Evolutionary conservation across 2,113 vertebrate species (phyloP).

Genomic region (Pachyramphus minor): DNA sequence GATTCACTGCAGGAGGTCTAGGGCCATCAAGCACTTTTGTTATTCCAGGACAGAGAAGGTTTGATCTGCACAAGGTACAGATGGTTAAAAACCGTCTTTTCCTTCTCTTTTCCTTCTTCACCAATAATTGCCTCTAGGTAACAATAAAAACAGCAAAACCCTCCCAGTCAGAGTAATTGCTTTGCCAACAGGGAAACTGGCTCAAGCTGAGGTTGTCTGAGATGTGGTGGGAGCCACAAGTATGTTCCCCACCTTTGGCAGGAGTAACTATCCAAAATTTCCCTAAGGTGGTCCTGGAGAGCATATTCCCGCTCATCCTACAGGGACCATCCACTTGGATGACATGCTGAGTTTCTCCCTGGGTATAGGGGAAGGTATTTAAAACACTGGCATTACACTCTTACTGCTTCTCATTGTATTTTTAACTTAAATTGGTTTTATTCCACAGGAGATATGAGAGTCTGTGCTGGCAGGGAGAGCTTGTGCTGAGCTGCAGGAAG

Average conservation of each 20-base stretch:
- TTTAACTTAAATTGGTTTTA: slow-evolving; percentile 28
- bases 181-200: neutral
- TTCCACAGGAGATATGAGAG: neutral
- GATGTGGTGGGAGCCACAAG: neutral
- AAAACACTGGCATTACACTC: neutral
- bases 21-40: neutral
- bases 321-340: neutral
- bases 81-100: neutral
- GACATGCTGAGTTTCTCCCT: neutral
- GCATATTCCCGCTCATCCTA: neutral
- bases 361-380: neutral
- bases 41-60: neutral
- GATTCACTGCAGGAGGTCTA: neutral
- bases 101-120: neutral
- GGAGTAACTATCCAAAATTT: neutral
- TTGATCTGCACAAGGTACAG: neutral
- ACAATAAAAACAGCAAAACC: neutral
- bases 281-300: neutral
- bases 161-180: neutral
- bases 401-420: neutral
- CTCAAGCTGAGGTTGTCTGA: neutral
- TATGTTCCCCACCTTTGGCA: neutral
- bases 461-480: neutral
- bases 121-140: neutral
- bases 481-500: neutral